Percentiles rank a stretch among this genome's conserved stretches.
These are phyloP conservation scores for Augochlora pura DNA, from an alignment of 1,140 invertebrate genomes.

Conservation along the genomic window DNA sequence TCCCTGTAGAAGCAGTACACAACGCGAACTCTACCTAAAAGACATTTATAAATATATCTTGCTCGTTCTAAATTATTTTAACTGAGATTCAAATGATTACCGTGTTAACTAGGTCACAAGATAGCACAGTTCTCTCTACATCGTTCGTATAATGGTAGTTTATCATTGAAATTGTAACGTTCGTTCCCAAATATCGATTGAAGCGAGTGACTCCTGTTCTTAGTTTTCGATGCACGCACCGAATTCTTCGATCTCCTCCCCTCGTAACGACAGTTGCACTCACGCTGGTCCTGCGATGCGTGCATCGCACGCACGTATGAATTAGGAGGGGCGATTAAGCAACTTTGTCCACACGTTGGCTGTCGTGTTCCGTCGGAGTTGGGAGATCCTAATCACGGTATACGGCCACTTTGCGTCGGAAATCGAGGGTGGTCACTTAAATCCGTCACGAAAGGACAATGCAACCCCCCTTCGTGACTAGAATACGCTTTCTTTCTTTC, in stretches of 20 bases:
- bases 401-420: constrained; percentile 77
- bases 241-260: constrained; percentile 3
- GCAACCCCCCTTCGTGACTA: constrained; percentile 51
- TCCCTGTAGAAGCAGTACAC: too few species aligned
- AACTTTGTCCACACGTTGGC: constrained; percentile 36
- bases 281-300: constrained; percentile 6
- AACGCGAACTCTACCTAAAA: too few species aligned
- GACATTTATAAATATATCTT: too few species aligned
- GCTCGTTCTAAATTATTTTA: too few species aligned
- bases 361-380: constrained; percentile 30
- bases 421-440: constrained; percentile 75
- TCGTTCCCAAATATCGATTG: too few species aligned
- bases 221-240: constrained; percentile 15
- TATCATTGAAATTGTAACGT: too few species aligned
- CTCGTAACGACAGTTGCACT: constrained; percentile 19
- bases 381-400: constrained; percentile 74
- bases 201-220: too few species aligned
- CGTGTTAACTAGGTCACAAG: too few species aligned
- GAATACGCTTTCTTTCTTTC: constrained; percentile 33
- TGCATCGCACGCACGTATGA: constrained; percentile 23
- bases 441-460: constrained; percentile 73
- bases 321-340: constrained; percentile 52
- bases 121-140: too few species aligned
- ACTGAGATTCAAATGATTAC: too few species aligned
- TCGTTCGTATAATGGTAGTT: too few species aligned